These are phyloP conservation scores for Leucosticte australis DNA, from an alignment of 2,113 vertebrate species.

Conservation along the genomic window DNA sequence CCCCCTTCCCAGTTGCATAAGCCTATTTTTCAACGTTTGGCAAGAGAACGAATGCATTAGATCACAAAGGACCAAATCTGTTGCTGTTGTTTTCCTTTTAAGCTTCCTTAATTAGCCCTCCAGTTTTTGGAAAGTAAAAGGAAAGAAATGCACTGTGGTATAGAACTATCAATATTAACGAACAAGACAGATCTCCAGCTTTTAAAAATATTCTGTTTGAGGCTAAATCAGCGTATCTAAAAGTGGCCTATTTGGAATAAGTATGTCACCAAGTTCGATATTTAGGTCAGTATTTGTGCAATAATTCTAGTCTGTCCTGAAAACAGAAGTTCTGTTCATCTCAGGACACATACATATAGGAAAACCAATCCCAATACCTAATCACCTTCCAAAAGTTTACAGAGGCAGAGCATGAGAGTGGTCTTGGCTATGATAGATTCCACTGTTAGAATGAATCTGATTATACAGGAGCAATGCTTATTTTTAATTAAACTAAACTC, in stretches of 20 bases:
- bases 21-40: conserved; percentile 37
- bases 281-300: neutral
- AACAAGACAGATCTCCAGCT: neutral
- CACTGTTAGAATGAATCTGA: neutral
- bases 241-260: conserved; percentile 32
- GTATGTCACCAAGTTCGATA: neutral
- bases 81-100: conserved; percentile 17
- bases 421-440: neutral
- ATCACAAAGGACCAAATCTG: conserved; percentile 36
- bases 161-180: conserved; percentile 6
- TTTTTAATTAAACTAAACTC: neutral
- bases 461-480: neutral
- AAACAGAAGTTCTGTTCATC: neutral
- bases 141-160: neutral
- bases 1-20: neutral
- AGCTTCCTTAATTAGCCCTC: conserved; percentile 28
- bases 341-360: neutral
- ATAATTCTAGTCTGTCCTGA: neutral
- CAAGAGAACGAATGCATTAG: neutral
- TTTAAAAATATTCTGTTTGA: conserved; percentile 45
- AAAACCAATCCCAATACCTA: neutral
- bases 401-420: neutral
- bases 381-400: neutral
- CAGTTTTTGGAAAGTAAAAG: neutral
- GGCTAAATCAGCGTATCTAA: conserved; percentile 17